Evolutionary conservation across 2,888 invertebrate genomes (phyloP).

Genomic region (Agonopterix arenella): DNA sequence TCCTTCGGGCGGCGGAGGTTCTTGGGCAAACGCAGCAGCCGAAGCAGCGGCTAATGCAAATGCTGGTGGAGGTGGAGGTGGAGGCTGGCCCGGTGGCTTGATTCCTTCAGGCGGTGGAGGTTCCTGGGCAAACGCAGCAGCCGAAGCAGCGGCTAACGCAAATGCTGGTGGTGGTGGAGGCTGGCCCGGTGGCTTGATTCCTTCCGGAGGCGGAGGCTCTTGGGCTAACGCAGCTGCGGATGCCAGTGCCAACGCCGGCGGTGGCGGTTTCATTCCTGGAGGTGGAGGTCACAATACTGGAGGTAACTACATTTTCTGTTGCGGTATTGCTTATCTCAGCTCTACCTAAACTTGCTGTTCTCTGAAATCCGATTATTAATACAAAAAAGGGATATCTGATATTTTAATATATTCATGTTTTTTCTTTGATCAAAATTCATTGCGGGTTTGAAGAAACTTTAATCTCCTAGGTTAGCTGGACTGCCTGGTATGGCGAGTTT

Average conservation of each 20-base stretch:
- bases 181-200: not conserved
- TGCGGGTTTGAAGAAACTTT: too few species aligned
- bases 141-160: constrained; percentile 12
- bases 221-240: not conserved
- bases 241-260: constrained; percentile 8
- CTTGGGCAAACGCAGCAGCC: constrained; percentile 13
- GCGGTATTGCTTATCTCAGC: too few species aligned
- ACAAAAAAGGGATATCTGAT: too few species aligned
- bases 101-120: not conserved
- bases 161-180: constrained; percentile 7
- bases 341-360: too few species aligned
- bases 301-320: not conserved
- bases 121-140: constrained; percentile 11
- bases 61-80: not conserved
- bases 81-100: too few species aligned
- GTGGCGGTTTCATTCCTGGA: not conserved
- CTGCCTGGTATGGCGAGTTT: too few species aligned
- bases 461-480: too few species aligned
- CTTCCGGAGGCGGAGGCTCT: not conserved
- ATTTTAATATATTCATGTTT: too few species aligned
- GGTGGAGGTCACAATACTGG: not conserved
- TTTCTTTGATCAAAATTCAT: too few species aligned
- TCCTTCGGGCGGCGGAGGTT: not conserved
- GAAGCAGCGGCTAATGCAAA: constrained; percentile 11
- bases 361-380: too few species aligned